Percentiles rank a stretch among this genome's conserved stretches.
Conservation (phyloP, 1,140 invertebrate genomes). For the Papilio dardanus region DNA sequence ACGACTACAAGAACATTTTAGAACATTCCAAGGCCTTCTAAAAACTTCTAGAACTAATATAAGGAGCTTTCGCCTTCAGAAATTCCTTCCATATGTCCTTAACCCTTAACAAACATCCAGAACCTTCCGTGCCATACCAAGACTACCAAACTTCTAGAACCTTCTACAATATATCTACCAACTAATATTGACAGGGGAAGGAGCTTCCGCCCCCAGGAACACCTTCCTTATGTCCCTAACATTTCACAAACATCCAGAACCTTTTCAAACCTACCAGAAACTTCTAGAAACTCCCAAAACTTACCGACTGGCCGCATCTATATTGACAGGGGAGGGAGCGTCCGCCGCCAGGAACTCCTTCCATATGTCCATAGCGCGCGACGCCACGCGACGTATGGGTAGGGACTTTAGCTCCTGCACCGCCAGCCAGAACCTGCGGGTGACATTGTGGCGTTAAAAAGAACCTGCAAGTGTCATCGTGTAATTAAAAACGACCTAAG, state of each 20-base stretch:
- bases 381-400: constrained; percentile 92
- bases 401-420: constrained; percentile 96
- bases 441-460: too few species aligned
- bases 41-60: not conserved
- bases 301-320: constrained; percentile 91
- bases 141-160: not conserved
- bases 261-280: not conserved
- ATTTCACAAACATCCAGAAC: not conserved
- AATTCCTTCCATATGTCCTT: too few species aligned
- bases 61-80: too few species aligned
- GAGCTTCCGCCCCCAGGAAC: too few species aligned
- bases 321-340: constrained; percentile 98
- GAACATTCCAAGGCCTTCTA: not conserved
- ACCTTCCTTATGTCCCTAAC: too few species aligned
- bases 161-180: too few species aligned
- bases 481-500: too few species aligned
- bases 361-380: constrained; percentile 96
- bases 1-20: too few species aligned
- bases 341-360: constrained; percentile 96
- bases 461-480: too few species aligned
- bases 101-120: too few species aligned
- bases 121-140: too few species aligned
- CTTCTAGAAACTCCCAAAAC: not conserved
- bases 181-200: too few species aligned
- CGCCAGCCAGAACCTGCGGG: constrained; percentile 98